Evolutionary conservation across 1,140 invertebrate genomes (phyloP), one percentile per base, ranked within the genome.

Genomic region (Eubasilissa regina): DNA sequence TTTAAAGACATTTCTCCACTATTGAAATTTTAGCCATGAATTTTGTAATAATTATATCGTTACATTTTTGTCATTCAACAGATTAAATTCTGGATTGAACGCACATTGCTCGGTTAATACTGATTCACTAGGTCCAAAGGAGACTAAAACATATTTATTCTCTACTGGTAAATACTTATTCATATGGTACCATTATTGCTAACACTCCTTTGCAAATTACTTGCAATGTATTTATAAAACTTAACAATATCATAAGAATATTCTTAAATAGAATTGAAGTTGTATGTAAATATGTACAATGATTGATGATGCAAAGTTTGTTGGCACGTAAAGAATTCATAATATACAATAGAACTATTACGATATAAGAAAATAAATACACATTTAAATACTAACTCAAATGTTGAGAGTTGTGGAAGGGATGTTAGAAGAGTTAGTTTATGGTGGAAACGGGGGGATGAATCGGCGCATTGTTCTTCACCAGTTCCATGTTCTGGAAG

Each of bases 401-500:
- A 83, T 81, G 55, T 81, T 83, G 15, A 79, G 75, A 21, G 82
- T 80, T 48, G 80, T 48, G 10, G 82, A 47, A 45, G 82, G 60
- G 62, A 82, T 74, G 43, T 70, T 78, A 21, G 75, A 11, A n/a
- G 80, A 43, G 75, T 70, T 81, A 43, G 75, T 70, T 81, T 66
- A 78, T 51, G 12, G 75, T 56, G 6, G 79, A 68, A 3, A 78
- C 44, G 12, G 75, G 68, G 3, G 79, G 75, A 3, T 55, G 53
- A n/a, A 73, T 35, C n/a, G 70, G 70, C 12, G 51, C 53, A 43
- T 4, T 72, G 15, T 45, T 74, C 74, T 84, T 84, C 25, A 84
- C 76, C 45, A 95, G 88, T 86, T 95, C 94, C 88, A 97, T 91
- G 87, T 94, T 96, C 86, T 97, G 95, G 88, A 95, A 96, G 56